Evolutionary conservation across 1,140 invertebrate species (phyloP).

Genomic region (Pseudobourletiella spinata): DNA sequence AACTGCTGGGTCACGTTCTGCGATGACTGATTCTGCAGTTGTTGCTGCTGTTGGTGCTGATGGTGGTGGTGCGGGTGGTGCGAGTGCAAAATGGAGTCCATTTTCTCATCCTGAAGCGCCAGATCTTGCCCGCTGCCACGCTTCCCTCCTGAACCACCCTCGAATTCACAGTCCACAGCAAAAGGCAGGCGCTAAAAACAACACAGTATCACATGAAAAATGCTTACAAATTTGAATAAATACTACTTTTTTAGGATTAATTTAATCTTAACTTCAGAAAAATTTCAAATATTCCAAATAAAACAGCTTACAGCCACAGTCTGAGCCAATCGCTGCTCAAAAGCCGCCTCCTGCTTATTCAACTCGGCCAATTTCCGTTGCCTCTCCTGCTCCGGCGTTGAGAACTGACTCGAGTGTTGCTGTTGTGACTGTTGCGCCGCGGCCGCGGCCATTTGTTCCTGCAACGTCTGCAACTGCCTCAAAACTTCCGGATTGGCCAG

Average conservation of each 20-base stretch:
- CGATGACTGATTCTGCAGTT: slow-evolving; percentile 34
- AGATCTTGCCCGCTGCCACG: too few relatives aligned
- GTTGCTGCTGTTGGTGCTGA: not conserved
- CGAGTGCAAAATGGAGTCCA: too few relatives aligned
- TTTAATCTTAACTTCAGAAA: too few relatives aligned
- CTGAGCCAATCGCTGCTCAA: slow-evolving; percentile 66
- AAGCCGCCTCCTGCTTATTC: slow-evolving; percentile 66
- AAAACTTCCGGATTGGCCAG: slow-evolving; percentile 63
- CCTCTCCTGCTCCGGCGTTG: slow-evolving; percentile 59
- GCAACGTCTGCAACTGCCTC: slow-evolving; percentile 57
- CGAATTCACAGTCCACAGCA: slow-evolving; percentile 54
- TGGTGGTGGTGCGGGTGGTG: not conserved
- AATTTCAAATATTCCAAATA: too few relatives aligned
- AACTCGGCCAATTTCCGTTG: slow-evolving; percentile 58
- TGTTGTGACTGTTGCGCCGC: slow-evolving; percentile 34
- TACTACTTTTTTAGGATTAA: too few relatives aligned
- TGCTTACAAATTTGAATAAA: too few relatives aligned
- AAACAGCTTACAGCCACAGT: slow-evolving; percentile 55
- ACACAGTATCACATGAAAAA: too few relatives aligned
- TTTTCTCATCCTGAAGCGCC: not conserved
- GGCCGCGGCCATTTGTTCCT: slow-evolving; percentile 38
- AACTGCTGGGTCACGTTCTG: not conserved
- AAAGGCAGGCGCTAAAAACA: slow-evolving; percentile 52
- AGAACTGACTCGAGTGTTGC: too few relatives aligned
- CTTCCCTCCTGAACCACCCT: not conserved